phyloP scores from a whole-genome alignment of 2,797 vertebrate species.

The Falco rusticolus region DNA sequence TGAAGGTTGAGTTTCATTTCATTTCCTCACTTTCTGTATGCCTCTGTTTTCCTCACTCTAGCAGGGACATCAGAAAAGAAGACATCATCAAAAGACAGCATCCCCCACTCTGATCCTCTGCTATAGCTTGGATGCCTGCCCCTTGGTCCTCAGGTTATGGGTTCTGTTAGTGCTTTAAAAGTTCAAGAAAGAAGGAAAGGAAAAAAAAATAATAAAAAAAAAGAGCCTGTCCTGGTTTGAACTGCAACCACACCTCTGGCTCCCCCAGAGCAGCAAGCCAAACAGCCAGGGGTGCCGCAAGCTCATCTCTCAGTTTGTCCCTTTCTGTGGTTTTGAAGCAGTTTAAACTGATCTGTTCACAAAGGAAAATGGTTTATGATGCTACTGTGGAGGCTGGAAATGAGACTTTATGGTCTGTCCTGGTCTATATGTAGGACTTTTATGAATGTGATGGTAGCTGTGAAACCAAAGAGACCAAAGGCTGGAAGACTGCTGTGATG shows the following conservation, averaged over 20 bases:
- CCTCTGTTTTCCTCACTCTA: background rate
- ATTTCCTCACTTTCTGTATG: background rate
- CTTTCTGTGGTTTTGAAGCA: constrained; percentile 21
- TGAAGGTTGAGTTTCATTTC: background rate
- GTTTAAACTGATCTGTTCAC: constrained; percentile 12
- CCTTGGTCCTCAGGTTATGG: background rate
- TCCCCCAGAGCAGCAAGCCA: background rate
- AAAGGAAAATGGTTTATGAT: background rate
- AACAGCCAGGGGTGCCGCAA: background rate
- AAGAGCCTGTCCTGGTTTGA: background rate
- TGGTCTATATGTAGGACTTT: background rate
- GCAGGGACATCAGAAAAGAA: background rate
- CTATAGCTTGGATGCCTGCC: background rate
- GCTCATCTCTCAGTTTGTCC: background rate
- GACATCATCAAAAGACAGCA: background rate
- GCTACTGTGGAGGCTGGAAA: constrained; percentile 8
- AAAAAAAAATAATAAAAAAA: too few species aligned
- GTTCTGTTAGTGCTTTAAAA: background rate
- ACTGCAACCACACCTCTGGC: background rate
- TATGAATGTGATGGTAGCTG: background rate
- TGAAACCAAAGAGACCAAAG: background rate
- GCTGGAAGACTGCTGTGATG: background rate
- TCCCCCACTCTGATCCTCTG: background rate
- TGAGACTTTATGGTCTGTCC: background rate
- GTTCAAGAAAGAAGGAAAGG: background rate